Base-by-base conservation (phyloP, 2,888 invertebrate species). In the Romanomermis culicivorax region DNA sequence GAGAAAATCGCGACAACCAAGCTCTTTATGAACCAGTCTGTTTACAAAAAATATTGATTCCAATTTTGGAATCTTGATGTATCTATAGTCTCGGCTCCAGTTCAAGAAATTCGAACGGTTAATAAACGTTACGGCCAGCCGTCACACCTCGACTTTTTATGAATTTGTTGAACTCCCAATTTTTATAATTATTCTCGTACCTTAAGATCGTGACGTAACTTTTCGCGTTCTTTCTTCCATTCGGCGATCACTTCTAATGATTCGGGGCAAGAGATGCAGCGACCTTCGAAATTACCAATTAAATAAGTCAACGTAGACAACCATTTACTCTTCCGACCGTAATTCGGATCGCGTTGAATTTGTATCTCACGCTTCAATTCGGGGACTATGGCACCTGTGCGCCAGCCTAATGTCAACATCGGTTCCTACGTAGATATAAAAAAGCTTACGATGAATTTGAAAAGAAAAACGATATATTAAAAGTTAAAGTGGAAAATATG, bases 321-420 rank as follows among this genome's bases (percentile, higher is more conserved):
- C 87, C 87, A 87, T 11, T 54, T 55, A 7, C 62, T 61, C 2
- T 50, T 69, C 67, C 79, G 59, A 77, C 88, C 87, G 72, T 87
- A 93, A 58, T 80, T 77, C 25, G 76, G 76, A 29, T 78, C 77
- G 70, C 91, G 91, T 54, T 89, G 72, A 0, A 84, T 87, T 61
- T 83, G 77, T 60, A 91, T 89, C 74, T 93, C 93, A 67, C 85
- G 82, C 85, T 89, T 82, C 45, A 95, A 73, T 72, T 95, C 95
- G 62, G 83, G 85, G 60, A 95, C 91, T 59, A 95, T 91, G 42
- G 93, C 93, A 1, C 91, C 93, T 2, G 95, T 95, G 61, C 89
- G 78, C 93, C 93, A 93, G 52, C 91, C 91, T 71, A 91, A 88
- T 68, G 88, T 84, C 36, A 91, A 73, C 1, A 89, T 89, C 42